Percentiles rank a stretch among this genome's conserved stretches.
Conservation (phyloP, 1,140 invertebrate species). For the Gyrodactylus bullatarudis region DNA sequence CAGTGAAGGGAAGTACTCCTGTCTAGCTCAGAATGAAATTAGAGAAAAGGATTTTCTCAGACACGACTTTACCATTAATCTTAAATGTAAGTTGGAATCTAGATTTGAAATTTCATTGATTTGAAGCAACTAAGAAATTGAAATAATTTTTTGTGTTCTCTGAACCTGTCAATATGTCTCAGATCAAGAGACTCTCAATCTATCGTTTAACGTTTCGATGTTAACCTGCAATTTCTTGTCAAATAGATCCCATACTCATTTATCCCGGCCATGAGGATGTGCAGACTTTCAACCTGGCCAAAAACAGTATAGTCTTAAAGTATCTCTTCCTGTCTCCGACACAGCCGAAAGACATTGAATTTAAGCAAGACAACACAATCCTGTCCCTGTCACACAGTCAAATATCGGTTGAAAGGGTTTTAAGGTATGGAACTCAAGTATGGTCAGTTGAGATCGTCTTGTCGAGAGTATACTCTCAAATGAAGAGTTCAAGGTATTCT, state of each 20-base stretch:
- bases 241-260: not conserved
- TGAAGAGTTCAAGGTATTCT: not conserved
- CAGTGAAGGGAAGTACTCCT: not conserved
- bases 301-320: not conserved
- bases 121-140: too few relatives aligned
- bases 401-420: not conserved
- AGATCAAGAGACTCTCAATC: too few relatives aligned
- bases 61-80: not conserved
- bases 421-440: not conserved
- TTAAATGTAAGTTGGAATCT: not conserved
- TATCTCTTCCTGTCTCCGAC: not conserved
- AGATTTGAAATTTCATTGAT: too few relatives aligned
- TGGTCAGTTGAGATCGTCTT: not conserved
- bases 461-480: not conserved
- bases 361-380: not conserved
- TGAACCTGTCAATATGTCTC: too few relatives aligned
- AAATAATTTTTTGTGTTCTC: not conserved
- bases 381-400: not conserved
- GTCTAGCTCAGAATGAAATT: not conserved
- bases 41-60: not conserved
- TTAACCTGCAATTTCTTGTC: not conserved
- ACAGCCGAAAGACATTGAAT: not conserved
- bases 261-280: not conserved
- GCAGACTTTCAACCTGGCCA: not conserved
- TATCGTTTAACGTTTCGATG: too few relatives aligned